A percentile compares a stretch with the other conserved stretches of the same genome.
Conservation (phyloP, 2,888 invertebrate genomes). For the Nephrotoma flavescens region DNA sequence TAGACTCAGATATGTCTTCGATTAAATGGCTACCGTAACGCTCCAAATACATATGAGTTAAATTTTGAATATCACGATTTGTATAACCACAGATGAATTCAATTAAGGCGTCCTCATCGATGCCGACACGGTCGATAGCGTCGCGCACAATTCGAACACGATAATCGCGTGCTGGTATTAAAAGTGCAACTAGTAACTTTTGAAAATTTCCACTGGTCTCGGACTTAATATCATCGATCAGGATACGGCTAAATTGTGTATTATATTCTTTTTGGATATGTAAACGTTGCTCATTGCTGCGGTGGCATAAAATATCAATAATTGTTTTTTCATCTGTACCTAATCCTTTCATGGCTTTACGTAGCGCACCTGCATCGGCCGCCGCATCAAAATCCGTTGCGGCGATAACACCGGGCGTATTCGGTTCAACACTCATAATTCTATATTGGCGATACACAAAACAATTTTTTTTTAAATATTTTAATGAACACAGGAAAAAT, state of each 20-base stretch:
- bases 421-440: not conserved
- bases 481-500: not conserved
- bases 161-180: slow-evolving; percentile 72
- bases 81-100: slow-evolving; percentile 80
- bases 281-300: not conserved
- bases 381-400: not conserved
- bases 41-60: slow-evolving; percentile 60
- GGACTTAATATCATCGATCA: slow-evolving; percentile 71
- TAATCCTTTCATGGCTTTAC: not conserved
- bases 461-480: not conserved
- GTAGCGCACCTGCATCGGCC: not conserved
- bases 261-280: not conserved
- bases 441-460: not conserved
- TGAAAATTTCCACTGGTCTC: slow-evolving; percentile 84
- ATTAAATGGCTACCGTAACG: slow-evolving; percentile 42
- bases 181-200: slow-evolving; percentile 62
- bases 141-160: slow-evolving; percentile 72
- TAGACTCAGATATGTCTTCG: slow-evolving; percentile 71
- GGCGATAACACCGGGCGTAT: not conserved
- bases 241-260: slow-evolving; percentile 41
- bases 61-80: slow-evolving; percentile 68
- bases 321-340: not conserved
- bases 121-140: slow-evolving; percentile 72
- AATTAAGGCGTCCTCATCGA: slow-evolving; percentile 75
- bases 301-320: not conserved